Evolutionary conservation across 2,888 invertebrate species (phyloP).

Genomic region (Pseudeuparius sepicola): DNA sequence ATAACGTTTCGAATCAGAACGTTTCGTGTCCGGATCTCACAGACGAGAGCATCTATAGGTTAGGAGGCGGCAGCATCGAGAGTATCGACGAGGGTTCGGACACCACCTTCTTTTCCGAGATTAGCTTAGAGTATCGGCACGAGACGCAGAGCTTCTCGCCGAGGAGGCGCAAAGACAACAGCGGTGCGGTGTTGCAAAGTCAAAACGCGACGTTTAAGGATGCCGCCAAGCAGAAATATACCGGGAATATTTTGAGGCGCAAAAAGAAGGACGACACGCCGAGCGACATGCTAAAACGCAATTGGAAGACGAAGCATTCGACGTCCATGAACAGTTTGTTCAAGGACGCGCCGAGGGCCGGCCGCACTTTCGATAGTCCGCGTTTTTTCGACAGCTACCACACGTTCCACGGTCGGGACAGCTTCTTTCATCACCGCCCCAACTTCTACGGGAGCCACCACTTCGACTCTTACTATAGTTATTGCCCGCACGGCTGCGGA

Average conservation of each 20-base stretch:
- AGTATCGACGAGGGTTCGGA: not conserved
- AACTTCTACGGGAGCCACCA: too few species aligned
- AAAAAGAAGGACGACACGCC: constrained; percentile 28
- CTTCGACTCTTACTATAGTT: constrained; percentile 7
- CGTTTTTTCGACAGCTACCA: constrained; percentile 33
- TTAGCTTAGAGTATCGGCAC: constrained; percentile 10
- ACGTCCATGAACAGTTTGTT: constrained; percentile 37
- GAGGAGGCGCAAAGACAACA: constrained; percentile 19
- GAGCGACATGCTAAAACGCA: constrained; percentile 29
- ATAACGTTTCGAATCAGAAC: constrained; percentile 30
- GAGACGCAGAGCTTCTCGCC: constrained; percentile 8
- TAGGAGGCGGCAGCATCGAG: not conserved
- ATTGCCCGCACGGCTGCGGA: not conserved
- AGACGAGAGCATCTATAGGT: constrained; percentile 16
- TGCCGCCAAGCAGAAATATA: constrained; percentile 14
- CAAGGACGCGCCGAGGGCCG: constrained; percentile 18
- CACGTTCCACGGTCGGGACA: constrained; percentile 36
- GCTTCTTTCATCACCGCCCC: constrained; percentile 19
- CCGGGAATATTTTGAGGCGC: constrained; percentile 9
- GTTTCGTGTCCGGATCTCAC: constrained; percentile 33
- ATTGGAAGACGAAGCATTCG: constrained; percentile 37
- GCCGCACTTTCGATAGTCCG: constrained; percentile 14
- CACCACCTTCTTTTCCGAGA: constrained; percentile 12
- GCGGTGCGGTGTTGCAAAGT: constrained; percentile 16
- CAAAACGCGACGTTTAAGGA: constrained; percentile 18